phyloP scores from a whole-genome alignment of 2,113 vertebrate genomes.

The Pelecanoides urinatrix region DNA sequence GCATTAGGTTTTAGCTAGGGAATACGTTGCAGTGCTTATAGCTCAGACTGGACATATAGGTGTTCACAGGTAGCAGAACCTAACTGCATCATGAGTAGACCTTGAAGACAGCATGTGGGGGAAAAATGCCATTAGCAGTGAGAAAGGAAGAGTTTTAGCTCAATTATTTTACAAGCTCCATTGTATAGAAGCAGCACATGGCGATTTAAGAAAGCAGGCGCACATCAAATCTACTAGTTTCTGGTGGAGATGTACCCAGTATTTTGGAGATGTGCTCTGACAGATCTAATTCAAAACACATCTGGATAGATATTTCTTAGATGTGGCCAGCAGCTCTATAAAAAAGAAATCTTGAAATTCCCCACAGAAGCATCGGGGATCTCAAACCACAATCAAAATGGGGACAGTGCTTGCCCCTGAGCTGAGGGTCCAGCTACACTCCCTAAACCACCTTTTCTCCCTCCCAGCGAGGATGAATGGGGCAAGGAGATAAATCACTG shows the following conservation, averaged over 20 bases:
- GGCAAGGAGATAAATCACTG: not conserved
- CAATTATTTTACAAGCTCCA: not conserved
- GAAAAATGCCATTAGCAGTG: not conserved
- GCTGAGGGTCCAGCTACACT: not conserved
- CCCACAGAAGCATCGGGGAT: not conserved
- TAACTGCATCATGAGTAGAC: not conserved
- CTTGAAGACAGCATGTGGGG: accelerated
- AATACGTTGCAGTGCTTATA: accelerated
- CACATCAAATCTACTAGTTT: not conserved
- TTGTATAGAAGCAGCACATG: accelerated
- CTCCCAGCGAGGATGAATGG: not conserved
- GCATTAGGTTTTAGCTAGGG: not conserved
- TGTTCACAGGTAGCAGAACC: not conserved
- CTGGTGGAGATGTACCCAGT: not conserved
- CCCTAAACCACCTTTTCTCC: not conserved
- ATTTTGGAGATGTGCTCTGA: not conserved
- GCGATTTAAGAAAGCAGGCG: not conserved
- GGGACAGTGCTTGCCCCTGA: not conserved
- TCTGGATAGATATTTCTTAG: not conserved
- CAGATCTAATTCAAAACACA: not conserved
- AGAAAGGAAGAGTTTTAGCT: not conserved
- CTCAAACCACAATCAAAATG: not conserved
- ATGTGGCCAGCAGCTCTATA: not conserved
- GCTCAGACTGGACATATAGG: not conserved
- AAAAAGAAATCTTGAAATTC: not conserved